Conservation (phyloP, 2,888 invertebrate species). For the Oscheius sp. region DNA sequence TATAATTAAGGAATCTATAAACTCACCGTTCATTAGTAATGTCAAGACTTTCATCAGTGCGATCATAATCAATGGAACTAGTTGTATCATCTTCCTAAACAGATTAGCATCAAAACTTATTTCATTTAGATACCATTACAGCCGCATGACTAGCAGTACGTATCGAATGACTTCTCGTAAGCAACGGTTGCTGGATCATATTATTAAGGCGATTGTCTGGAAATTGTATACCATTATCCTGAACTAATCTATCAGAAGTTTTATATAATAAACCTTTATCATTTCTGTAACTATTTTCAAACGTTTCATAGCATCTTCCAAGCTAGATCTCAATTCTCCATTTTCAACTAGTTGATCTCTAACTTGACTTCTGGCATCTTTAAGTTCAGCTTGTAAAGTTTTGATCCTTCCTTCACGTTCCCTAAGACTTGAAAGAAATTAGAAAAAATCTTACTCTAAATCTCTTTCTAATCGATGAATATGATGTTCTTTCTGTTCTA, state of each 20-base stretch:
- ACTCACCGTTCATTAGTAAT: neutral
- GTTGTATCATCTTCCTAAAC: conserved; percentile 33
- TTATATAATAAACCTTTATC: conserved; percentile 36
- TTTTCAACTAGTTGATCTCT: conserved; percentile 46
- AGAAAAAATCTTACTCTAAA: neutral
- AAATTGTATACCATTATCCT: neutral
- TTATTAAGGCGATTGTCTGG: neutral
- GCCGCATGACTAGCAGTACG: neutral
- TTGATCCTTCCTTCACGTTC: conserved; percentile 14
- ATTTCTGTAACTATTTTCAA: conserved; percentile 48
- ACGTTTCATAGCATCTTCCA: conserved; percentile 42
- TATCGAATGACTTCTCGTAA: conserved; percentile 12
- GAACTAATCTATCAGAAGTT: neutral
- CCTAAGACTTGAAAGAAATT: neutral
- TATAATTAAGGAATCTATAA: neutral
- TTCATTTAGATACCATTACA: neutral
- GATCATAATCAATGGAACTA: conserved; percentile 51
- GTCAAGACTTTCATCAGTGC: conserved; percentile 47
- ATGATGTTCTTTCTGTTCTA: neutral
- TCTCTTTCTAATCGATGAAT: conserved; percentile 4
- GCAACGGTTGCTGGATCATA: conserved; percentile 4
- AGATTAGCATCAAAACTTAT: neutral
- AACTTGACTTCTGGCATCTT: conserved; percentile 50
- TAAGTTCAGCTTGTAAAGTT: conserved; percentile 39
- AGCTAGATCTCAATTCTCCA: conserved; percentile 46